These are phyloP conservation scores for Atrichornis clamosus DNA, from an alignment of 2,113 vertebrate genomes.

Conservation along the genomic window DNA sequence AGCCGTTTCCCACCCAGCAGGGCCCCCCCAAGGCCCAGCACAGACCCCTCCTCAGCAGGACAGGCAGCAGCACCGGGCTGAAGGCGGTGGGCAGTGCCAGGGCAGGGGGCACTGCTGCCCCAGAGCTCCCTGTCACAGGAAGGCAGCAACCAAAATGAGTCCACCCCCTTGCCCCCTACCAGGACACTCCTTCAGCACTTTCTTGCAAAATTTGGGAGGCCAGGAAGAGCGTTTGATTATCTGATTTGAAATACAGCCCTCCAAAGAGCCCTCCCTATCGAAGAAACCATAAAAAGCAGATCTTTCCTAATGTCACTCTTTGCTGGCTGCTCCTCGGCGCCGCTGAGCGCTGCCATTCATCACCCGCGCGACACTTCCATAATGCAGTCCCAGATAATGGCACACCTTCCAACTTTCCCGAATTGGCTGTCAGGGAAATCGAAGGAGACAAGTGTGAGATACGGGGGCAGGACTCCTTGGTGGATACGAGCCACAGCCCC, in stretches of 20 bases:
- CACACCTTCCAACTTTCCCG: slow-evolving; percentile 42
- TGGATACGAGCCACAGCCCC: fast-evolving
- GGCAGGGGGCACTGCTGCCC: fast-evolving
- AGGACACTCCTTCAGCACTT: not conserved
- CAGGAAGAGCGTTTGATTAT: not conserved
- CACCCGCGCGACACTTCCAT: slow-evolving; percentile 56
- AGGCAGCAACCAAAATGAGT: fast-evolving
- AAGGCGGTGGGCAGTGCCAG: not conserved
- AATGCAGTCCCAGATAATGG: slow-evolving; percentile 61
- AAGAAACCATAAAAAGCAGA: slow-evolving; percentile 60
- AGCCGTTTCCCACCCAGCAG: not conserved
- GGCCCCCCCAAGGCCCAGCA: fast-evolving
- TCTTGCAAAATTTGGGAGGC: not conserved
- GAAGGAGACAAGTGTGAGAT: slow-evolving; percentile 56
- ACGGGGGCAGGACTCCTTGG: not conserved
- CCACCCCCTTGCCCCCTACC: not conserved
- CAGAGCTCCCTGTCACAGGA: fast-evolving
- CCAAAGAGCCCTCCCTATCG: slow-evolving; percentile 43
- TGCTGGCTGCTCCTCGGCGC: slow-evolving; percentile 22
- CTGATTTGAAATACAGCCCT: slow-evolving; percentile 55
- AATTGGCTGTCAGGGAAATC: slow-evolving; percentile 67
- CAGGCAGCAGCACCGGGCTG: not conserved
- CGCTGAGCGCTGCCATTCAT: slow-evolving; percentile 39
- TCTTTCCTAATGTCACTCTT: slow-evolving; percentile 58
- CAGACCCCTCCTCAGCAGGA: not conserved